Conservation (phyloP, 2,888 invertebrate genomes). For the Neria commutata region DNA sequence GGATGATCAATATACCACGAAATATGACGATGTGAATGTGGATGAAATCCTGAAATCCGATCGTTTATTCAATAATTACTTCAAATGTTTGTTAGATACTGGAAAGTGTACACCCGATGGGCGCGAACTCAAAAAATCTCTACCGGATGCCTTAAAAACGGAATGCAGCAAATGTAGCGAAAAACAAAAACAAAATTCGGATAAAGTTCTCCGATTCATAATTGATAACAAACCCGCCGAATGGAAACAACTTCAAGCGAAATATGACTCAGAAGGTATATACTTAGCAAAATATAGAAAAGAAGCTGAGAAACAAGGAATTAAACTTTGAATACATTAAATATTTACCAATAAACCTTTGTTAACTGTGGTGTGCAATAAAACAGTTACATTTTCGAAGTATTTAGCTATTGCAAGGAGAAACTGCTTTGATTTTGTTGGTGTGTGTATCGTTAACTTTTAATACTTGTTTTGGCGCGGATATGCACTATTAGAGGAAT, state of each 20-base stretch:
- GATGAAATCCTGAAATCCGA: slow-evolving; percentile 70
- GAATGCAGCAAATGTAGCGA: slow-evolving; percentile 74
- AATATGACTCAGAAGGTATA: slow-evolving; percentile 72
- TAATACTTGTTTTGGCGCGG: too few relatives aligned
- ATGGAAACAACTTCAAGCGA: slow-evolving; percentile 70
- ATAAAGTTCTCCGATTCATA: slow-evolving; percentile 70
- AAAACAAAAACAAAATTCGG: slow-evolving; percentile 68
- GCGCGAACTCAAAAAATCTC: slow-evolving; percentile 71
- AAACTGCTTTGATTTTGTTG: too few relatives aligned
- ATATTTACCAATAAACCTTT: too few relatives aligned
- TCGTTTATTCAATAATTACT: slow-evolving; percentile 69
- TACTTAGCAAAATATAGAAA: slow-evolving; percentile 72
- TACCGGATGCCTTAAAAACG: slow-evolving; percentile 75
- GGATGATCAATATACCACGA: slow-evolving; percentile 67
- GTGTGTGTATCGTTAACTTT: too few relatives aligned
- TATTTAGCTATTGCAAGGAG: too few relatives aligned
- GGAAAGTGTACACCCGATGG: slow-evolving; percentile 73
- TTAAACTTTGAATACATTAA: too few relatives aligned
- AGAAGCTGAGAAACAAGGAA: slow-evolving; percentile 65
- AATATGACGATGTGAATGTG: slow-evolving; percentile 72
- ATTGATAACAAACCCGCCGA: slow-evolving; percentile 69
- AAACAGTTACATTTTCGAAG: too few relatives aligned
- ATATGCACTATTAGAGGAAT: too few relatives aligned
- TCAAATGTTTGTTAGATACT: slow-evolving; percentile 69
- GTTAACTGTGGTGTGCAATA: too few relatives aligned